Base-by-base conservation (phyloP, 2,113 vertebrate genomes). In the Pteruthius melanotis region DNA sequence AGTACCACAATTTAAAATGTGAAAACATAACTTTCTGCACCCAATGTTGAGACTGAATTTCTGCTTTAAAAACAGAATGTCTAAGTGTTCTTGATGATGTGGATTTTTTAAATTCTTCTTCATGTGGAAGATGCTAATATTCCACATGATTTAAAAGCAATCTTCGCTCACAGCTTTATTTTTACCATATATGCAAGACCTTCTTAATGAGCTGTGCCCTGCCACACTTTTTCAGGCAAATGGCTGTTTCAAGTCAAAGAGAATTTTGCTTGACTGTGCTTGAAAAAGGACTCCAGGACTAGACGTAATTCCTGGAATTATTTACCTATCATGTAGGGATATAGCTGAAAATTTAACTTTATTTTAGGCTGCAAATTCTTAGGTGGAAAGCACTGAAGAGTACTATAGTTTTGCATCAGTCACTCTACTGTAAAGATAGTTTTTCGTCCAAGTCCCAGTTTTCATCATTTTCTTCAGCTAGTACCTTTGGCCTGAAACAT, bases 1-100 rank as follows among this genome's bases (percentile, higher is more conserved):
- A 90, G 47, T 83, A 59, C 80, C 72, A 93, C 19, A 7, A 94
- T 84, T 87, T 82, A 82, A 89, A 88, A 90, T 75, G 40, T 83
- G 44, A 92, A 86, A 93, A 89, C 30, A 45, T 57, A 84, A 79
- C 77, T 89, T 92, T 78, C 47, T 88, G 57, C 7, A 7, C 30
- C 68, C 44, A 80, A 18, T 35, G 59, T 42, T 94, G 59, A 92
- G 54, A 76, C 39, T 50, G 27, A 90, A 45, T 83, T 93, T 92
- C 79, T 90, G 16, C 45, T 88, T 77, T n/a, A 80, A 88, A 96
- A 94, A 61, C 24, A 83, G 40, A 68, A 68, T 37, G n/a, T 40
- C 13, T 77, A 74, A 87, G 35, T 74, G 53, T 66, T 65, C 63
- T 83, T 93, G 50, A 39, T 35, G 54, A 30, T 13, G 24, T 35